Base-by-base conservation (phyloP, 1,140 invertebrate genomes). In the Cheumatopsyche charites region DNA sequence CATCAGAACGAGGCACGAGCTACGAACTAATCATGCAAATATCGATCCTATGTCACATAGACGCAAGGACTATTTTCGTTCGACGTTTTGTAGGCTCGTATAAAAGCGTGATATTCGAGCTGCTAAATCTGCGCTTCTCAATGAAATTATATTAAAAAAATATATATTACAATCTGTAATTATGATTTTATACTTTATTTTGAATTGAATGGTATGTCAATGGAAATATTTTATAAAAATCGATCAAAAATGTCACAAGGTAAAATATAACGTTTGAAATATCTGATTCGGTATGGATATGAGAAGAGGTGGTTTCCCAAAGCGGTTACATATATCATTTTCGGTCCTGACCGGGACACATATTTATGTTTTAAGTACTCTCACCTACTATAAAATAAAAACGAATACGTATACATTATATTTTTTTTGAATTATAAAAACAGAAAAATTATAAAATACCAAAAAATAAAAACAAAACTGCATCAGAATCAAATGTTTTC, bases 1-100 rank as follows among this genome's bases (percentile, higher is more conserved):
- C 73, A 74, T 71, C 26, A 11, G 66, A 15, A 70, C 36, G 29
- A 55, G 70, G 58, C 41, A 69, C 70, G 58, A 49, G 69, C 43
- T 21, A 42, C 21, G 41, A 0, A 42, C 0, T 43, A 1, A 5
- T 19, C 47, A 15, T 2, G 25, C 66, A 25, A 68, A 36, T 15
- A 13, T 68, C 47, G 66, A 52, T 45, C 47, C 41, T 68, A 21
- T 36, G 23, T 21, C 21, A 12, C 11, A 3, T 41, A 2, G 13
- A n/a, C 1, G 19, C 19, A 55, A 68, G 47, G 45, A n/a, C 11
- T 45, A 41, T 6, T 68, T 4, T 68, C 15, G 45, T 13, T 1
- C 63, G 63, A 1, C 2, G 43, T 47, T 15, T 3, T 47, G 11
- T 13, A n/a, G 4, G 13, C 13, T 47, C 43, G 3, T 6, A 47